A percentile compares a stretch with the other conserved stretches of the same genome.
Evolutionary conservation across 2,888 invertebrate species (phyloP).

Genomic region (Drosophila rellima): DNA sequence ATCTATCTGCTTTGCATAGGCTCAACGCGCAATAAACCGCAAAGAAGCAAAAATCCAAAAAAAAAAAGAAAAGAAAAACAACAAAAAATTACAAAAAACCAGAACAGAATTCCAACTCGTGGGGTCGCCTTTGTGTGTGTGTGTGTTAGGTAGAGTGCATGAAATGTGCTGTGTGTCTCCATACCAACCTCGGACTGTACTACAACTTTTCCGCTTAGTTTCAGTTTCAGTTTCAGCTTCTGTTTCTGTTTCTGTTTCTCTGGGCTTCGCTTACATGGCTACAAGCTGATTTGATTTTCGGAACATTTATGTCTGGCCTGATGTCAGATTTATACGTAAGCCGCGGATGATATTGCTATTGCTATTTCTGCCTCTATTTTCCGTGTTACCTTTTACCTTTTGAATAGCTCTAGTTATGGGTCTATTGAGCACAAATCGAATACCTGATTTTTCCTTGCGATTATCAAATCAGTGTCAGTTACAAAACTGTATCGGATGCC

Average conservation of each 20-base stretch:
- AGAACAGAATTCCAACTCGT: slow-evolving; percentile 41
- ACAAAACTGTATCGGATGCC: slow-evolving; percentile 2
- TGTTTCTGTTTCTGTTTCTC: background rate
- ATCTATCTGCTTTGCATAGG: slow-evolving; percentile 54
- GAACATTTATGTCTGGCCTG: slow-evolving; percentile 26
- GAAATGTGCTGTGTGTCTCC: slow-evolving; percentile 32
- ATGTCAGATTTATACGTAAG: slow-evolving; percentile 32
- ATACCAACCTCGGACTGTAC: slow-evolving; percentile 39
- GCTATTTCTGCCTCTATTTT: background rate
- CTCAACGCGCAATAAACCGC: slow-evolving; percentile 58
- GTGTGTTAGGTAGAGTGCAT: slow-evolving; percentile 6
- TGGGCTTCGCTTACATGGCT: slow-evolving; percentile 22
- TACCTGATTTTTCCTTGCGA: slow-evolving; percentile 3
- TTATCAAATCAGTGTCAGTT: slow-evolving; percentile 20
- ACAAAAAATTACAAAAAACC: slow-evolving; percentile 7
- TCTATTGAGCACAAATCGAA: slow-evolving; percentile 17
- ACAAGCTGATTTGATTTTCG: slow-evolving; percentile 46
- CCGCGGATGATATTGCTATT: slow-evolving; percentile 14
- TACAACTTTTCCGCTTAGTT: slow-evolving; percentile 26
- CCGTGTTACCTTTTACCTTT: slow-evolving; percentile 1
- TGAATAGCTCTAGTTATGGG: slow-evolving; percentile 2
- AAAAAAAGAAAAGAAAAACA: background rate
- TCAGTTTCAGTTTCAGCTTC: background rate
- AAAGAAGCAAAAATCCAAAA: slow-evolving; percentile 15
- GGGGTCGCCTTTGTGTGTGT: slow-evolving; percentile 25